Conservation (phyloP, 2,888 invertebrate species). For the Andrena bucephala region DNA sequence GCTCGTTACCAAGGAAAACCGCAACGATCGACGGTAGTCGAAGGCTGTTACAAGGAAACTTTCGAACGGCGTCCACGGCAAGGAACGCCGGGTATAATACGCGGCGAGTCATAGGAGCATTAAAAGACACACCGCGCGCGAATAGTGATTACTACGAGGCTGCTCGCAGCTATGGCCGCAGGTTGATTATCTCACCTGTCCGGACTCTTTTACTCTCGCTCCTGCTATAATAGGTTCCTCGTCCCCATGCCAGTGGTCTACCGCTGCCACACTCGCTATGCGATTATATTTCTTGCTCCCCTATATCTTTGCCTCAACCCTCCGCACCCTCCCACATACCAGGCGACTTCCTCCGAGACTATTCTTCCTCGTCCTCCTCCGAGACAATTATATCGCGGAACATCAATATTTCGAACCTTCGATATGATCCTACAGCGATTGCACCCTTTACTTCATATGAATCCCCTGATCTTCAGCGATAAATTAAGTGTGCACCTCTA, state of each 20-base stretch:
- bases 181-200: conserved; percentile 84
- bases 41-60: conserved; percentile 63
- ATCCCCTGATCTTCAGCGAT: too few species aligned
- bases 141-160: conserved; percentile 81
- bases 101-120: conserved; percentile 69
- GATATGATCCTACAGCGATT: too few species aligned
- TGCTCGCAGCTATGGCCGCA: conserved; percentile 77
- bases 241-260: conserved; percentile 76
- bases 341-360: conserved; percentile 40
- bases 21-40: conserved; percentile 56
- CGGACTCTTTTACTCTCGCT: conserved; percentile 82
- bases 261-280: conserved; percentile 69
- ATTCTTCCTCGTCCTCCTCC: conserved; percentile 25
- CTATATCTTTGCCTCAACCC: conserved; percentile 52
- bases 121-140: conserved; percentile 77
- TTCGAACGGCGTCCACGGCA: conserved; percentile 47
- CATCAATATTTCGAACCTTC: neutral
- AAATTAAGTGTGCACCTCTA: too few species aligned
- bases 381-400: too few species aligned
- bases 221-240: conserved; percentile 81
- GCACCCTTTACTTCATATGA: too few species aligned
- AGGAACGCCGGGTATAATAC: conserved; percentile 31
- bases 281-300: conserved; percentile 79
- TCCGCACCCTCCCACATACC: conserved; percentile 44
- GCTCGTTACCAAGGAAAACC: conserved; percentile 63